A percentile compares a stretch with the other conserved stretches of the same genome.
Evolutionary conservation across 1,140 invertebrate genomes (phyloP).

Genomic region (Magallana angulata): DNA sequence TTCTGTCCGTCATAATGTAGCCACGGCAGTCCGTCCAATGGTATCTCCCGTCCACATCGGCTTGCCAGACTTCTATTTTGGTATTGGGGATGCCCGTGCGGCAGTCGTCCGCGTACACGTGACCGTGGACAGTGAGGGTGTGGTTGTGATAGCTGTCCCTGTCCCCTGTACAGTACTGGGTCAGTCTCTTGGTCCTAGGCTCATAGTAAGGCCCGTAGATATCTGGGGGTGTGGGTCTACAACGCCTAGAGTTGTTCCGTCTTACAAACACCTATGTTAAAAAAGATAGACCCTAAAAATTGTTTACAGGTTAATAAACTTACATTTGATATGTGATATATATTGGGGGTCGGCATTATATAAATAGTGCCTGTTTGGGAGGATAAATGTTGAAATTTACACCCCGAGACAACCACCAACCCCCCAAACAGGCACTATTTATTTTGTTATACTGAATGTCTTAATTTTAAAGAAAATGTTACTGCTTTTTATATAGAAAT

Average conservation of each 20-base stretch:
- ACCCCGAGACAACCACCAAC: too few species aligned
- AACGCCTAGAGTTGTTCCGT: not conserved
- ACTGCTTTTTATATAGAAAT: too few species aligned
- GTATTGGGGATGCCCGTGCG: conserved; percentile 13
- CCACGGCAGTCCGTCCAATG: conserved; percentile 40
- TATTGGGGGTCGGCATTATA: too few species aligned
- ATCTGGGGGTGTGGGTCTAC: conserved; percentile 52
- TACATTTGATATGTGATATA: too few species aligned
- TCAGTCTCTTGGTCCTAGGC: not conserved
- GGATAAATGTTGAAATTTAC: too few species aligned
- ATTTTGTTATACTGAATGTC: too few species aligned
- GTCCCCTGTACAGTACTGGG: conserved; percentile 51
- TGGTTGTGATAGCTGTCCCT: not conserved
- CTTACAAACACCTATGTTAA: too few species aligned
- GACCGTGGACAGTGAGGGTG: conserved; percentile 46
- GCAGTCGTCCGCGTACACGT: conserved; percentile 46
- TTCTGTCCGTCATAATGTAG: conserved; percentile 48
- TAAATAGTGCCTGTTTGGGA: too few species aligned
- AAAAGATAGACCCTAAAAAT: too few species aligned
- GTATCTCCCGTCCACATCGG: conserved; percentile 48
- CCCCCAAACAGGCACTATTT: too few species aligned
- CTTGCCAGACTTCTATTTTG: conserved; percentile 56
- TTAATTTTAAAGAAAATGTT: too few species aligned
- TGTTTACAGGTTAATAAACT: too few species aligned
- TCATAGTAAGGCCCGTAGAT: conserved; percentile 52